Evolutionary conservation across 1,140 invertebrate species (phyloP), one percentile per base, ranked within the genome.

Genomic region (Danaus plexippus): DNA sequence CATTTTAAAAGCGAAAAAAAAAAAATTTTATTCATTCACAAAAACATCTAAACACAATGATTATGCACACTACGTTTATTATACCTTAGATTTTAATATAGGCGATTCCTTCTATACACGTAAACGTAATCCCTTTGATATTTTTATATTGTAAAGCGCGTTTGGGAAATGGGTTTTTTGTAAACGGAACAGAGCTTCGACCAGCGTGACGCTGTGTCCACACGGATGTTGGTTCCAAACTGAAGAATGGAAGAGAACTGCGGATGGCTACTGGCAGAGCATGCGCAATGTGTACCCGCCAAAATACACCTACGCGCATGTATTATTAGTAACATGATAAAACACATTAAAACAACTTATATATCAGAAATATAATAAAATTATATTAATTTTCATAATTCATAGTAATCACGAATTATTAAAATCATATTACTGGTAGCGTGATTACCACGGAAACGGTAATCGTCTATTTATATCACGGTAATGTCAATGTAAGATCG

Each of bases 241-340:
- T 85, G 58, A 85, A 85, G 82, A 82, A 83, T 85, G 80, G 78
- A 80, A 77, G 79, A 83, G 73, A 74, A 83, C 79, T 82, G 82
- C 80, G 77, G 80, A 77, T 73, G 58, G 75, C 64, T 60, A 63
- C 52, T 67, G 66, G 57, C 41, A 64, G 67, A 78, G 80, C 82
- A 70, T 71, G 82, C 82, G 82, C 54, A 45, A 57, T 76, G 49
- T 47, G 68, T 71, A 73, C 80, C 82, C 75, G 80, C 82, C 80
- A 85, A 85, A 81, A 82, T 75, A 76, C 73, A 80, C 72, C 75
- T 80, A 77, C 80, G 81, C 82, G 80, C 78, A 83, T 85, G 79
- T 80, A 82, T 83, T 32, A 32, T 32, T 32, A 32, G 7, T 32
- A 32, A 32, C 22, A 32, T 32, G 0, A 32, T 32, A 32, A 32